phyloP scores from a whole-genome alignment of 2,888 invertebrate genomes.

The Thera britannica region DNA sequence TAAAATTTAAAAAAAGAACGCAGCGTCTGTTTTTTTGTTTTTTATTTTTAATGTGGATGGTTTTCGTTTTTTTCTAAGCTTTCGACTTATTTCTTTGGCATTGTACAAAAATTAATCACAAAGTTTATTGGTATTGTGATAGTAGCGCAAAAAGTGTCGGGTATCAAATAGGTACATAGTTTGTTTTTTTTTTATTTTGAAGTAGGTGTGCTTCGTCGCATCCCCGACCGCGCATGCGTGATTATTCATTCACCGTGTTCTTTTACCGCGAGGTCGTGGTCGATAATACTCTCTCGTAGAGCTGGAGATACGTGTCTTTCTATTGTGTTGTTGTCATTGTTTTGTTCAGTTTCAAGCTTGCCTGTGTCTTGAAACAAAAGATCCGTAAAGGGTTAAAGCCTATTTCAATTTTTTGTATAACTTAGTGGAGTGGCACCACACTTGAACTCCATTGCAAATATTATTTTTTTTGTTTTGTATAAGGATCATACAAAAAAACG shows the following conservation, averaged over 20 bases:
- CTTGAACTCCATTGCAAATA: too few species aligned
- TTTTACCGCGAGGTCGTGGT: conserved; percentile 35
- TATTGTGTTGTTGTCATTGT: conserved; percentile 24
- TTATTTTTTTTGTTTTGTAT: too few species aligned
- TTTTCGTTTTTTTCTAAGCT: not conserved
- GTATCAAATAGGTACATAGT: not conserved
- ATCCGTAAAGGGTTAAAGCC: too few species aligned
- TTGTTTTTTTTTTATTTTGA: not conserved
- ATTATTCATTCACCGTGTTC: conserved; percentile 42
- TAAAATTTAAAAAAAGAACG: not conserved
- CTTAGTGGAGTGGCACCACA: too few species aligned
- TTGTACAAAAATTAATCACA: not conserved
- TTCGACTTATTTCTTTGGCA: not conserved
- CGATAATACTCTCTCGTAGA: conserved; percentile 34
- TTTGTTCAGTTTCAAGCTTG: not conserved
- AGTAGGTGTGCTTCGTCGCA: conserved; percentile 31
- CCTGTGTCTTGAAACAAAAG: not conserved
- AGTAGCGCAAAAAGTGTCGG: not conserved
- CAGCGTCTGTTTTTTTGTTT: conserved; percentile 15
- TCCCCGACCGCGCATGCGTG: conserved; percentile 35
- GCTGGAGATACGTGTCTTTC: not conserved
- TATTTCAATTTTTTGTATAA: too few species aligned
- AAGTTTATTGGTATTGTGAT: not conserved
- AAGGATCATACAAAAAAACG: too few species aligned
- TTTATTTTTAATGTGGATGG: not conserved